Percentiles rank a stretch among this genome's conserved stretches.
Evolutionary conservation across 2,888 invertebrate genomes (phyloP).

Genomic region (Hoplodrina blanda): DNA sequence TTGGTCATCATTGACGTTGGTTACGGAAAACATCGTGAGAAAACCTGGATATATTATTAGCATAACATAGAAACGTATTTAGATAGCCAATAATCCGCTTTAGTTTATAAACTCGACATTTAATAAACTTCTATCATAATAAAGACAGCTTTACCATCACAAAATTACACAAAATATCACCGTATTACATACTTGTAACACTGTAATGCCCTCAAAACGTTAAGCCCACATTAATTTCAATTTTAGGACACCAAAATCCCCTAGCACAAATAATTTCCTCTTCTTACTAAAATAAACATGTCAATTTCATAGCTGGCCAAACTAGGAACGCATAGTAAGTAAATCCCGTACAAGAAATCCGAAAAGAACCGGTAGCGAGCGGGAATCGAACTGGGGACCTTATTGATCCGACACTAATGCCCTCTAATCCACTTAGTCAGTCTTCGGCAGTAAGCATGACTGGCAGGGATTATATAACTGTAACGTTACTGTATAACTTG

Average conservation of each 20-base stretch:
- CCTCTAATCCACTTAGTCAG: conserved; percentile 84
- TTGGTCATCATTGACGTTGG: too few relatives aligned
- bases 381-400: conserved; percentile 68
- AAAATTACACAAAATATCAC: conserved; percentile 40
- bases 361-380: conserved; percentile 66
- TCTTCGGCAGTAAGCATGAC: conserved; percentile 84
- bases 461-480: conserved; percentile 81
- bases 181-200: conserved; percentile 21
- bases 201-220: conserved; percentile 23
- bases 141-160: conserved; percentile 24
- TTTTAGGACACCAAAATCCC: conserved; percentile 39
- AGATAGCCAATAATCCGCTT: conserved; percentile 30
- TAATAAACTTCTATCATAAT: conserved; percentile 25
- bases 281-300: conserved; percentile 59
- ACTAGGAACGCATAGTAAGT: conserved; percentile 52
- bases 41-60: too few relatives aligned
- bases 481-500: conserved; percentile 66
- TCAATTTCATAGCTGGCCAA: conserved; percentile 51
- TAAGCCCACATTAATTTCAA: conserved; percentile 52
- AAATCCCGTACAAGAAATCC: conserved; percentile 57
- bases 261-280: conserved; percentile 34
- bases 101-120: conserved; percentile 29
- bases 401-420: conserved; percentile 85
- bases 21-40: too few relatives aligned
- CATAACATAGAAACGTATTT: neutral